Conservation (phyloP, 2,888 invertebrate genomes). For the Himalopsyche anomala region DNA sequence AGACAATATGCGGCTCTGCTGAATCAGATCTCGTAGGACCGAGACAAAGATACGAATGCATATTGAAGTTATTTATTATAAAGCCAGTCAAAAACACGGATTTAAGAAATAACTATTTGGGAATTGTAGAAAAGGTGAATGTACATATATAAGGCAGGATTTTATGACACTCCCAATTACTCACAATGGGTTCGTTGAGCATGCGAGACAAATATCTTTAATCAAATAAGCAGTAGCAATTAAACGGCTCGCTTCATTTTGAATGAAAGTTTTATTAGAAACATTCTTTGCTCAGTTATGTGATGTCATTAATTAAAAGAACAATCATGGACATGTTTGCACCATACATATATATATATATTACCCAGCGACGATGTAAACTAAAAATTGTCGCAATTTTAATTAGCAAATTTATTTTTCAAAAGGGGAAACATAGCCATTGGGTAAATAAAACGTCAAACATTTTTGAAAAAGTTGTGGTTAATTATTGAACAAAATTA, state of each 20-base stretch:
- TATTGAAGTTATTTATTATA: too few relatives aligned
- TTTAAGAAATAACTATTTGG: too few relatives aligned
- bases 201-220: constrained; percentile 19
- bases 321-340: neutral
- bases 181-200: constrained; percentile 45
- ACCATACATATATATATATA: neutral
- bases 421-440: too few relatives aligned
- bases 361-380: neutral
- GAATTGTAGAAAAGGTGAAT: neutral
- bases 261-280: constrained; percentile 22
- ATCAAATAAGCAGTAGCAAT: constrained; percentile 27
- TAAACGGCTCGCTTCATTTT: constrained; percentile 26
- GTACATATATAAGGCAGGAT: constrained; percentile 34
- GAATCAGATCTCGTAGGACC: too few relatives aligned
- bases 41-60: too few relatives aligned
- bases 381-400: neutral
- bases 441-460: too few relatives aligned
- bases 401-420: neutral
- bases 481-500: too few relatives aligned
- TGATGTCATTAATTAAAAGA: constrained; percentile 13
- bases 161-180: constrained; percentile 55
- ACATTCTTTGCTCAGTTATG: constrained; percentile 21
- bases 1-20: too few relatives aligned
- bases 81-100: too few relatives aligned
- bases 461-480: too few relatives aligned